These are phyloP conservation scores for Sesia bembeciformis DNA, from an alignment of 2,888 invertebrate species.

Conservation along the genomic window DNA sequence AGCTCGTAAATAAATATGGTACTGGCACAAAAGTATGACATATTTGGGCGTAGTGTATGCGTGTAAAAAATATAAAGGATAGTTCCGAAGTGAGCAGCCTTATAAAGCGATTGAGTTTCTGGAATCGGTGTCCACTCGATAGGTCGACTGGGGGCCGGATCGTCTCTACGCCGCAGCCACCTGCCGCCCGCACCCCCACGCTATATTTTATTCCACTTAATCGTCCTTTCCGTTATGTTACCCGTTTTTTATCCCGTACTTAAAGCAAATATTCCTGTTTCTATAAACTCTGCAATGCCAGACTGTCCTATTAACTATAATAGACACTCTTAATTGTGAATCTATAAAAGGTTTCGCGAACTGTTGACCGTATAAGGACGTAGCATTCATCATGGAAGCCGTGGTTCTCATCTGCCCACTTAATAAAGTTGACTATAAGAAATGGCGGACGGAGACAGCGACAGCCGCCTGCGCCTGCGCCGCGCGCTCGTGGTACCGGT, in stretches of 20 bases:
- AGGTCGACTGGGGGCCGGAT: too few species aligned
- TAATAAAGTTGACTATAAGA: constrained; percentile 71
- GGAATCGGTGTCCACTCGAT: too few species aligned
- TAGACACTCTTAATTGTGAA: constrained; percentile 74
- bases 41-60: neutral
- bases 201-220: constrained; percentile 73
- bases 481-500: constrained; percentile 41
- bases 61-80: neutral
- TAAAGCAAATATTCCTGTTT: constrained; percentile 71
- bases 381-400: constrained; percentile 68
- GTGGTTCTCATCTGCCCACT: constrained; percentile 73
- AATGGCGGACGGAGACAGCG: constrained; percentile 54
- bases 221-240: constrained; percentile 73
- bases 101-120: neutral
- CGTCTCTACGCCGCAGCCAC: constrained; percentile 55
- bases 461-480: constrained; percentile 38
- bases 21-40: too few species aligned
- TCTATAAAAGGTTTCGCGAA: constrained; percentile 74
- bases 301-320: constrained; percentile 67
- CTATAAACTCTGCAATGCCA: constrained; percentile 55
- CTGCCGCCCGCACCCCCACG: constrained; percentile 71
- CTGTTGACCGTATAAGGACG: constrained; percentile 59
- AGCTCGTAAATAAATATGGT: too few species aligned
- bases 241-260: constrained; percentile 64
- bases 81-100: neutral